Base-by-base conservation (phyloP, 2,888 invertebrate genomes). In the Lasius platythorax region DNA sequence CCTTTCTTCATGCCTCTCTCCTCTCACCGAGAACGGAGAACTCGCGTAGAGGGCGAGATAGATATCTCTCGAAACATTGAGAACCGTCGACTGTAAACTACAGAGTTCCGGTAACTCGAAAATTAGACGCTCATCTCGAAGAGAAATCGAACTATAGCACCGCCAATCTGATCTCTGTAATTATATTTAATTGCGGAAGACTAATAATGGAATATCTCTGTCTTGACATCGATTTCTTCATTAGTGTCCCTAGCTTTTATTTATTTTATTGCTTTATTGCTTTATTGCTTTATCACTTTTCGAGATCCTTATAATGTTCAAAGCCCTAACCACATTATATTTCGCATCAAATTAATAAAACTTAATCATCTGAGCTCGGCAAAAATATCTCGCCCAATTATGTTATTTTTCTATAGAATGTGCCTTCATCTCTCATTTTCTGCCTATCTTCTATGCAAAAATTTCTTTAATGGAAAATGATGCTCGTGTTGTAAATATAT, bases 331-430 rank as follows among this genome's bases (percentile, higher is more conserved):
- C 67, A 53, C 43, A 72, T 84, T 79, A 84, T 87, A 87, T 85
- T 85, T 85, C 85, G 90, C 83, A 87, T 87, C 61, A 84, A 84
- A 91, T 91, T 92, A 91, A 92, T 91, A 88, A 91, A 89, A 92
- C 81, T 87, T 91, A 90, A 91, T 83, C 88, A 91, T 87, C 87
- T 81, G 68, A 73, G 66, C 79, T 70, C 85, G 78, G 58, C 68
- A 78, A 63, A 89, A 82, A 82, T 82, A 90, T 88, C 73, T 87
- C 58, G 82, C 79, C 85, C 87, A 89, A 91, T 91, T 91, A 91
- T 84, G 87, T 88, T 91, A 90, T 89, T 91, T 91, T 85, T 86
- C 84, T 70, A 23, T 23, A 70, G 85, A 86, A 75, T 79, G 58
- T 84, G 70, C n/a, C 84, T 86, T 72, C 79, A 82, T 82, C 58